phyloP scores from a whole-genome alignment of 92 coral and sea anemone genomes.

The Paramuricea clavata region DNA sequence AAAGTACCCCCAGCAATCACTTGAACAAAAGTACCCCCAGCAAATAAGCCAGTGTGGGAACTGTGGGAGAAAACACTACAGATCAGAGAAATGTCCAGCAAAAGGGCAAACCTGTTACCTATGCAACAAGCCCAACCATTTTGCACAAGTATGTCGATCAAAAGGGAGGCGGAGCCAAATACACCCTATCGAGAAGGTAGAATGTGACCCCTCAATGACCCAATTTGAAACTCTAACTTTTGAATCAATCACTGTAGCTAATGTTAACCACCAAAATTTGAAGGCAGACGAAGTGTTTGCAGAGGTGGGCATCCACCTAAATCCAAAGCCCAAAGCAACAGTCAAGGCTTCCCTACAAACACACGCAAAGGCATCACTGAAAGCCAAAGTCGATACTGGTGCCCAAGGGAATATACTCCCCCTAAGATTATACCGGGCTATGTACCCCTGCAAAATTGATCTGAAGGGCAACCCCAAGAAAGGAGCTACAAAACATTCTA shows the following conservation, averaged over 20 bases:
- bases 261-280: neutral
- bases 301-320: slow-evolving; percentile 39
- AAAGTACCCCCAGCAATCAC: slow-evolving; percentile 29
- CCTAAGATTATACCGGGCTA: slow-evolving; percentile 48
- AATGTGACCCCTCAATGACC: too few species aligned
- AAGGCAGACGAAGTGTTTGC: slow-evolving; percentile 58
- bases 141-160: slow-evolving; percentile 44
- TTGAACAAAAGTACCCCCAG: too few species aligned
- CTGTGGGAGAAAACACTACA: slow-evolving; percentile 64
- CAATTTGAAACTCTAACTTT: slow-evolving; percentile 51
- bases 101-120: slow-evolving; percentile 59
- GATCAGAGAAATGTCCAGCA: slow-evolving; percentile 64
- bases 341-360: too few species aligned
- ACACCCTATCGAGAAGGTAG: slow-evolving; percentile 27
- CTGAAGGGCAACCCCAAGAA: slow-evolving; percentile 57
- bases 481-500: slow-evolving; percentile 30
- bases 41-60: slow-evolving; percentile 56
- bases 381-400: slow-evolving; percentile 68
- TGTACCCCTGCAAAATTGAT: slow-evolving; percentile 69
- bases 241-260: slow-evolving; percentile 53
- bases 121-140: slow-evolving; percentile 51
- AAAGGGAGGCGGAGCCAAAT: slow-evolving; percentile 1
- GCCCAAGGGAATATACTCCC: slow-evolving; percentile 77
- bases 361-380: slow-evolving; percentile 38
- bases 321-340: neutral